Evolutionary conservation across 2,113 vertebrate species (phyloP).

Genomic region (Brachypteracias leptosomus): DNA sequence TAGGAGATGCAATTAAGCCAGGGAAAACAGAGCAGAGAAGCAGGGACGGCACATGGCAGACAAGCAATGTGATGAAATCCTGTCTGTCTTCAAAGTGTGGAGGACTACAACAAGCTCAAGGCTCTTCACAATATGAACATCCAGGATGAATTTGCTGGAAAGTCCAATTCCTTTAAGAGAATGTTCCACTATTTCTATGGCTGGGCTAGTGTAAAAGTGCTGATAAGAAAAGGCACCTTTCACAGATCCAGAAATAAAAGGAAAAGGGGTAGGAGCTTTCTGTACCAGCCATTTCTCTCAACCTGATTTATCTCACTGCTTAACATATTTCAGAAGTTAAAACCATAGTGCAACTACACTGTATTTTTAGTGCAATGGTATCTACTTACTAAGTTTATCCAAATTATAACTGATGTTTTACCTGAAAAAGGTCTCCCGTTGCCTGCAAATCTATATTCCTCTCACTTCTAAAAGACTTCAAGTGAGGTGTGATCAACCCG

Average conservation of each 20-base stretch:
- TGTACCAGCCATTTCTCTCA: background rate
- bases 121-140: background rate
- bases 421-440: background rate
- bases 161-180: background rate
- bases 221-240: background rate
- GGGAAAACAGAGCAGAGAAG: background rate
- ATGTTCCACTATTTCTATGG: background rate
- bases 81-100: background rate
- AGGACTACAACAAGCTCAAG: background rate
- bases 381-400: background rate
- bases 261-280: background rate
- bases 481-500: background rate
- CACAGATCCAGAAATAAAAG: background rate
- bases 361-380: background rate
- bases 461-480: background rate
- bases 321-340: background rate
- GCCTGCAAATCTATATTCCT: background rate
- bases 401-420: background rate
- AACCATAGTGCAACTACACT: background rate
- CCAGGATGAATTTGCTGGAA: background rate
- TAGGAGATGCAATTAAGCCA: background rate
- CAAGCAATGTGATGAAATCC: background rate
- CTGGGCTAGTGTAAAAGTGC: background rate
- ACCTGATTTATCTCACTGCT: background rate
- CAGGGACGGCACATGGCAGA: background rate